Conservation (phyloP, 2,797 vertebrate species). For the Malurus splendens region DNA sequence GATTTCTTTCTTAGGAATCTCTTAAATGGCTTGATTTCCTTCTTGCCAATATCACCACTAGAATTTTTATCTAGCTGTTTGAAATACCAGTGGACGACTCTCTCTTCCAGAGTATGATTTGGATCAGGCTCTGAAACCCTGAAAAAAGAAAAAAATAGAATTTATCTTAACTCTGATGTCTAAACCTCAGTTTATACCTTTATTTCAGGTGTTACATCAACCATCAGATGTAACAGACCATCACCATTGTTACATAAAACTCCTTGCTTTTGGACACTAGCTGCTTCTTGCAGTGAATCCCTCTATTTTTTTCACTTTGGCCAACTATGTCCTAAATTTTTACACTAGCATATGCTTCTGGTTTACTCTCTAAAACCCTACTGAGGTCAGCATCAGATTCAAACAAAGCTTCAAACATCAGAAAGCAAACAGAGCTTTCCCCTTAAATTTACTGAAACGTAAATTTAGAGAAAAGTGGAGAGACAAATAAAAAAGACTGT, state of each 20-base stretch:
- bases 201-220: neutral
- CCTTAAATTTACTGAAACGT: neutral
- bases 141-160: neutral
- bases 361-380: neutral
- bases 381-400: neutral
- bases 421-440: neutral
- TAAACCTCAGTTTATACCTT: neutral
- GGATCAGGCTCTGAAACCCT: conserved; percentile 92
- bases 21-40: conserved; percentile 96
- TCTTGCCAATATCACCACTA: conserved; percentile 93
- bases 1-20: conserved; percentile 93
- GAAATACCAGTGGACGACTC: conserved; percentile 97
- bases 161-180: neutral
- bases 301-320: neutral
- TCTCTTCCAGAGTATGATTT: conserved; percentile 92
- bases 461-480: neutral
- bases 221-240: neutral
- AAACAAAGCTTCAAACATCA: too few species aligned
- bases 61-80: conserved; percentile 90
- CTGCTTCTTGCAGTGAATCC: neutral
- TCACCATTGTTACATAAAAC: neutral
- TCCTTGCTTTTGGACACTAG: neutral
- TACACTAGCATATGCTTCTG: neutral
- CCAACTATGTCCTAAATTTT: neutral
- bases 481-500: neutral